phyloP scores from a whole-genome alignment of 2,888 invertebrate genomes.

The Ennomos erosarius region DNA sequence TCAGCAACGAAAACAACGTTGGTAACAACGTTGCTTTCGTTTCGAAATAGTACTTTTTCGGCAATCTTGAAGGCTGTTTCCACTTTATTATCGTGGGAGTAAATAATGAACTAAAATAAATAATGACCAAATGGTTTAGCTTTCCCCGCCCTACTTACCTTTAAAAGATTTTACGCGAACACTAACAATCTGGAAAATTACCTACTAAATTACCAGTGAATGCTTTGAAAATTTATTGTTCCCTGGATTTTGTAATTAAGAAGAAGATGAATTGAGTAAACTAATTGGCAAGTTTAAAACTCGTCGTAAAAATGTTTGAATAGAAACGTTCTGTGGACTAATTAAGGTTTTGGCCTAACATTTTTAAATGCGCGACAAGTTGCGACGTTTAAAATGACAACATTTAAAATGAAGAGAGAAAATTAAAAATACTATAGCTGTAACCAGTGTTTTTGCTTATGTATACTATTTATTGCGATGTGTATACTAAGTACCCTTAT shows the following conservation, averaged over 20 bases:
- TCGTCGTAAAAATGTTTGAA: conserved; percentile 24
- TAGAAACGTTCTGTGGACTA: conserved; percentile 6
- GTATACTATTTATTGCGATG: too few relatives aligned
- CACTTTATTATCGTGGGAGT: conserved; percentile 10
- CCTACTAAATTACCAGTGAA: conserved; percentile 52
- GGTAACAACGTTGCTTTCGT: neutral
- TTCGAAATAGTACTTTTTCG: conserved; percentile 14
- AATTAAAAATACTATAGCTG: too few relatives aligned
- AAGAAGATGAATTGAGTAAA: conserved; percentile 37
- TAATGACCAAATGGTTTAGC: conserved; percentile 18
- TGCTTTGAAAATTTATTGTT: conserved; percentile 51
- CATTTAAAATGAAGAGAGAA: too few relatives aligned
- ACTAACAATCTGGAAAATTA: conserved; percentile 43
- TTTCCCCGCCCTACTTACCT: conserved; percentile 18
- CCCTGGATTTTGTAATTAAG: conserved; percentile 49
- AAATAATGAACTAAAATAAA: conserved; percentile 26
- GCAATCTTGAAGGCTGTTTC: conserved; percentile 12
- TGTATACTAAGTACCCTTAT: too few relatives aligned
- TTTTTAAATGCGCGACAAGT: neutral
- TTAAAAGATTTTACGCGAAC: conserved; percentile 26
- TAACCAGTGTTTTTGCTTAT: too few relatives aligned
- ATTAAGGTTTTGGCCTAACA: conserved; percentile 11
- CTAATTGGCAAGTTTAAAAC: conserved; percentile 32
- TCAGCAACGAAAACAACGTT: too few relatives aligned
- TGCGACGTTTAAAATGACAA: too few relatives aligned